Conservation (phyloP, 2,113 vertebrate genomes). For the Ophthalmolycus amberensis region DNA sequence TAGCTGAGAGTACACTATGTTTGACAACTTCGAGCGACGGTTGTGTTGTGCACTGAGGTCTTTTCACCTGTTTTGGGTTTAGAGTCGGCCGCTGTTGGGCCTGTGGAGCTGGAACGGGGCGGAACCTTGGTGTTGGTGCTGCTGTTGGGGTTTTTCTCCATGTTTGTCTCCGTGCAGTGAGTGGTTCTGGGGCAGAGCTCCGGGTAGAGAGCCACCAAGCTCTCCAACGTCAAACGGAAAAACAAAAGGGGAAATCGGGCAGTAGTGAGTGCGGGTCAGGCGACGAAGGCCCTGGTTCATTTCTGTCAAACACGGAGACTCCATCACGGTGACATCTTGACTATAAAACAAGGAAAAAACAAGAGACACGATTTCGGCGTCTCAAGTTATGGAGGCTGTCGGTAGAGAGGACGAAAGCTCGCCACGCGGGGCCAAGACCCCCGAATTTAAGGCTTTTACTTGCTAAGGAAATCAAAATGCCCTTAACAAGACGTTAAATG, state of each 20-base stretch:
- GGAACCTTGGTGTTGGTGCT: conserved; percentile 90
- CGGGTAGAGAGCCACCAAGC: conserved; percentile 81
- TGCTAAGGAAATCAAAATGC: conserved; percentile 60
- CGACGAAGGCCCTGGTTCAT: conserved; percentile 91
- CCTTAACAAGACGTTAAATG: conserved; percentile 59
- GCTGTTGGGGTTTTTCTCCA: conserved; percentile 87
- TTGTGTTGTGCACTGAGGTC: rapidly evolving
- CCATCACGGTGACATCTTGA: conserved; percentile 98
- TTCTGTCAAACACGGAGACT: conserved; percentile 90
- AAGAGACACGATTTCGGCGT: conserved; percentile 84
- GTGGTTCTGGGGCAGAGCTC: conserved; percentile 87
- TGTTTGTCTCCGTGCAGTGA: conserved; percentile 82
- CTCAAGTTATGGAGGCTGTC: conserved; percentile 70
- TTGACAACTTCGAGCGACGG: not conserved
- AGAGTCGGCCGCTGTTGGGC: conserved; percentile 90
- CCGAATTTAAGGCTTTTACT: conserved; percentile 39
- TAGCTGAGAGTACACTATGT: not conserved
- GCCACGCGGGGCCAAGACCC: conserved; percentile 79
- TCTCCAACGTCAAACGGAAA: conserved; percentile 79
- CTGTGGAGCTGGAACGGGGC: conserved; percentile 90
- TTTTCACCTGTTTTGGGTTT: conserved; percentile 94
- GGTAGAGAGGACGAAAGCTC: conserved; percentile 68
- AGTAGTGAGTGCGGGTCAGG: conserved; percentile 83
- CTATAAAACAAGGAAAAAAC: conserved; percentile 75
- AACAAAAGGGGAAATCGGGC: conserved; percentile 75